A percentile compares a stretch with the other conserved stretches of the same genome.
Conservation (phyloP, 2,113 vertebrate species). For the Oceanodroma tethys region DNA sequence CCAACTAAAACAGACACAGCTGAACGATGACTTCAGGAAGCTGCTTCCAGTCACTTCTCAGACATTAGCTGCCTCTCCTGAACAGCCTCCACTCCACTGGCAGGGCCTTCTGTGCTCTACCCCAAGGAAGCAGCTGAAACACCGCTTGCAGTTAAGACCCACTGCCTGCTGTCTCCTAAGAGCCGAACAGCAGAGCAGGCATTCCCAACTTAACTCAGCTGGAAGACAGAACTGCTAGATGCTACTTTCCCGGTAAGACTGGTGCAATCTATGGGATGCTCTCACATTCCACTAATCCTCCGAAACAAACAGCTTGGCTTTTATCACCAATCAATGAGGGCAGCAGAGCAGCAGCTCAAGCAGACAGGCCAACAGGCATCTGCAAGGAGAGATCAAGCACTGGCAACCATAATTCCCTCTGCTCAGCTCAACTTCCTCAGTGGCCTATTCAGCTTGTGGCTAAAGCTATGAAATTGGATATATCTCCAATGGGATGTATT, state of each 20-base stretch:
- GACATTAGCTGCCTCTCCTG: neutral
- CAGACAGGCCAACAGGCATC: neutral
- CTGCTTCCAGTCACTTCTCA: neutral
- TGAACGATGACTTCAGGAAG: accelerated
- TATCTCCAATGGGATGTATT: neutral
- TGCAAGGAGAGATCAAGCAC: neutral
- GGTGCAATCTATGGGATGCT: neutral
- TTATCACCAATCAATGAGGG: neutral
- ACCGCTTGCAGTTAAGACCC: neutral
- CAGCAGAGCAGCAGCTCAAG: neutral
- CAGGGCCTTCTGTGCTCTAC: neutral
- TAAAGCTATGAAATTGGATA: neutral
- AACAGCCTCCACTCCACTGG: neutral
- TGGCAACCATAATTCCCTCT: neutral
- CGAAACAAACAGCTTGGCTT: neutral
- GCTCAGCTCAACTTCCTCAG: neutral
- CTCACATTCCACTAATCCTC: neutral
- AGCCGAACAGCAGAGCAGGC: neutral
- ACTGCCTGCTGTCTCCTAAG: neutral
- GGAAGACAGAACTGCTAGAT: neutral
- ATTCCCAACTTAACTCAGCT: neutral
- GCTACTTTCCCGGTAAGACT: neutral
- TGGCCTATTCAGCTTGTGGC: neutral
- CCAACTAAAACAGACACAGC: neutral
- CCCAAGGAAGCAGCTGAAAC: neutral